phyloP scores from a whole-genome alignment of 2,888 invertebrate species.

The Mythimna loreyi region DNA sequence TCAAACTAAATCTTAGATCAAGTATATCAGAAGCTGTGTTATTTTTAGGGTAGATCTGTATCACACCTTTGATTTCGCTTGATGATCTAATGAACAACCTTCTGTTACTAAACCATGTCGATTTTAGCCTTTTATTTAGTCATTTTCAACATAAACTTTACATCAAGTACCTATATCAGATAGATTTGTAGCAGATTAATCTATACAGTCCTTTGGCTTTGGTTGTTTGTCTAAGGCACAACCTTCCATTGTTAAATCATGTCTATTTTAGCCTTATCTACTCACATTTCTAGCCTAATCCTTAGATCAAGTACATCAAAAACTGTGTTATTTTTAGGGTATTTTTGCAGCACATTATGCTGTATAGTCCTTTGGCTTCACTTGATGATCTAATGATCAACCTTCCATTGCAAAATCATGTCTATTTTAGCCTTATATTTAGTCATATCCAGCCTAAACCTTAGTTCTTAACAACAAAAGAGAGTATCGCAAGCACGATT shows the following conservation, averaged over 20 bases:
- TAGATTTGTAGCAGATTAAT: neutral
- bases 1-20: constrained; percentile 23
- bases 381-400: constrained; percentile 3
- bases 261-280: constrained; percentile 10
- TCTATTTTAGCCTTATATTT: constrained; percentile 11
- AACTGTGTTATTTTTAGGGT: neutral
- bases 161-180: constrained; percentile 9
- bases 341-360: neutral
- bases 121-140: constrained; percentile 15
- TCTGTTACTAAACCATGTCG: constrained; percentile 3
- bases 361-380: neutral
- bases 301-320: constrained; percentile 15
- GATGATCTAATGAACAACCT: constrained; percentile 20
- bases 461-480: constrained; percentile 38
- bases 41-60: too few species aligned
- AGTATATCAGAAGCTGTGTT: too few species aligned
- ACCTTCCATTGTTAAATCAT: constrained; percentile 19
- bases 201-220: too few species aligned
- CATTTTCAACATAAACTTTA: constrained; percentile 26
- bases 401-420: constrained; percentile 14
- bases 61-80: too few species aligned
- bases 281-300: constrained; percentile 22
- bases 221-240: neutral
- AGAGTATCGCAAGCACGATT: constrained; percentile 56
- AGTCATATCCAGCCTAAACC: constrained; percentile 23